Conservation (phyloP, 2,797 vertebrate species). For the Ctenopoma multispine region DNA sequence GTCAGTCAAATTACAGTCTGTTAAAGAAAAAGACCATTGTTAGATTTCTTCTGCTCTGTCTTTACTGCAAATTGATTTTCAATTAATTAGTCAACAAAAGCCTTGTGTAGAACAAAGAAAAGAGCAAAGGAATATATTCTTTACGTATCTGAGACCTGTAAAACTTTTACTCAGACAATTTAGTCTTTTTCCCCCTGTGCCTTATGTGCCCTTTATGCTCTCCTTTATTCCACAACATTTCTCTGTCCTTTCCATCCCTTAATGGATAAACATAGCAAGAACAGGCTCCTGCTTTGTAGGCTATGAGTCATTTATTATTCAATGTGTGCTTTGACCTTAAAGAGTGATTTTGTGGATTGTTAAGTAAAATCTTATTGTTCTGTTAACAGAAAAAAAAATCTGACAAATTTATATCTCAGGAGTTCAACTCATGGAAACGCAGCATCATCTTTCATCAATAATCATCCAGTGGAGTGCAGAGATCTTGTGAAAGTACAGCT, state of each 20-base stretch:
- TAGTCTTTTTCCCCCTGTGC: neutral
- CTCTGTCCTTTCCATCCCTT: constrained; percentile 13
- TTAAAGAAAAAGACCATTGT: neutral
- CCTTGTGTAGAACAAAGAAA: neutral
- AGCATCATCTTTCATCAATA: constrained; percentile 28
- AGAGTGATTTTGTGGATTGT: neutral
- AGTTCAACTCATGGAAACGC: constrained; percentile 21
- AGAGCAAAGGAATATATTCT: too few relatives aligned
- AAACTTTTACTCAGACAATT: neutral
- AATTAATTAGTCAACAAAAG: constrained; percentile 5
- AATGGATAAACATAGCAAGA: constrained; percentile 8
- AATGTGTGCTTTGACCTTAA: constrained; percentile 18
- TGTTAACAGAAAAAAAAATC: constrained; percentile 14
- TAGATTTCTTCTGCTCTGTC: neutral
- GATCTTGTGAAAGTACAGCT: constrained; percentile 35
- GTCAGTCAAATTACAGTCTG: neutral
- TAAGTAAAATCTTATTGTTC: constrained; percentile 7
- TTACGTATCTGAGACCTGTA: constrained; percentile 5
- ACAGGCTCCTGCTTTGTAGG: neutral
- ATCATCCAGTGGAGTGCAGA: constrained; percentile 27
- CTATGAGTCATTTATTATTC: constrained; percentile 14
- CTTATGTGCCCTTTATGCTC: neutral
- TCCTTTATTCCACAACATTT: neutral
- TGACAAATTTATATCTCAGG: constrained; percentile 15
- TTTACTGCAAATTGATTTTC: neutral